Base-by-base conservation (phyloP, 2,797 vertebrate genomes). In the Lepus townsendii region DNA sequence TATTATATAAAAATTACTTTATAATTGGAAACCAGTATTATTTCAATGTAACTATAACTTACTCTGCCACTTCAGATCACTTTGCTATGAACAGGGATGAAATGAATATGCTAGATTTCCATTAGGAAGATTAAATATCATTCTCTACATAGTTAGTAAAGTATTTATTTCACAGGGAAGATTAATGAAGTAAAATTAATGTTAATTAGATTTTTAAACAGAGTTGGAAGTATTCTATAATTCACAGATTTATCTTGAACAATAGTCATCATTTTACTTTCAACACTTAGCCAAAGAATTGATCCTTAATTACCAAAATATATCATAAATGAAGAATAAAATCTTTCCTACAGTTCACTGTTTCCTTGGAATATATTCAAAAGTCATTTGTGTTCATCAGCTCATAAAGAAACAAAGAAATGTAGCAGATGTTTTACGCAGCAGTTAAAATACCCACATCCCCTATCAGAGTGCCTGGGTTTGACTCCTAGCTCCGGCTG, bases 101-200 rank as follows among this genome's bases (percentile, higher is more conserved):
- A 84, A 93, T 83, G 38, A 93, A 95, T 82, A 94, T 86, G 35
- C 24, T 76, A 91, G 87, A 60, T 7, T 27, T 96, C 83, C 78
- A 88, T 83, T 87, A 94, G 82, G 54, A 97, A 97, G 91, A 96
- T 90, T 90, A 93, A 96, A 80, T 95, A 94, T 85, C 52, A 93
- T 93, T 95, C 94, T 95, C 35, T 88, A 69, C 91, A 42, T 94
- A 93, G 84, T 93, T 92, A 88, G 78, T 88, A 93, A 93, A 76
- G 2, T 78, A 95, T 93, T 96, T 96, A 88, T 88, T 95, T 95
- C 93, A 88, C 54, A 50, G 71, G 60, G 54, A 3, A 96, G 95
- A 95, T 96, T 96, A 96, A 94, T 94, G 90, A 95, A 93, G 75
- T 91, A 90, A 97, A 95, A 96, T 96, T 93, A 96, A 96, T 72